These are phyloP conservation scores for Catalaphyllia jardinei DNA, from an alignment of 64 coral and sea anemone species.

Conservation along the genomic window DNA sequence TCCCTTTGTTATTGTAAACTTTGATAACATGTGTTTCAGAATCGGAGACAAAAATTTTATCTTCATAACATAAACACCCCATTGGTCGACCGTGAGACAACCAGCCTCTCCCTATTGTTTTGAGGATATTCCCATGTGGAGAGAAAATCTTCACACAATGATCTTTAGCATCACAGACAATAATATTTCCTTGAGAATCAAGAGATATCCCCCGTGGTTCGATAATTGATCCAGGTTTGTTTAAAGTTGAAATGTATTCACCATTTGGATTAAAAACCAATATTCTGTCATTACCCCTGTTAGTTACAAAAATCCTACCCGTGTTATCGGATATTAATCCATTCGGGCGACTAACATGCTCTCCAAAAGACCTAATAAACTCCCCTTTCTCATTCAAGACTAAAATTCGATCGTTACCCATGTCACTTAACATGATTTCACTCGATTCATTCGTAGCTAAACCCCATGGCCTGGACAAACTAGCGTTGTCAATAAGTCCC, in stretches of 20 bases:
- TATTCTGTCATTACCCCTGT: conserved; percentile 19
- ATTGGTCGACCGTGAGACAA: neutral
- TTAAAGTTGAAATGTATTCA: neutral
- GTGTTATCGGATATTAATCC: neutral
- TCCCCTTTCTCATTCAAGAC: neutral
- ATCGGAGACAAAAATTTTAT: conserved; percentile 20
- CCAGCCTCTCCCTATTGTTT: neutral
- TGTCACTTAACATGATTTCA: conserved; percentile 1
- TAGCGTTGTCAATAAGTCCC: too few species aligned
- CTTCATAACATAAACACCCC: neutral
- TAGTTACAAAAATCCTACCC: conserved; percentile 16
- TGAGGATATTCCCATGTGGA: neutral
- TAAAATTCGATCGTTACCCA: neutral
- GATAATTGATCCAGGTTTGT: neutral
- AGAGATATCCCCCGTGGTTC: neutral
- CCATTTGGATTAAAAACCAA: neutral
- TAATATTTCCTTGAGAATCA: neutral
- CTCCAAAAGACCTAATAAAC: conserved; percentile 8
- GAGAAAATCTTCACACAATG: neutral
- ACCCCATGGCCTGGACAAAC: neutral
- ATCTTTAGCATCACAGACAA: conserved; percentile 2
- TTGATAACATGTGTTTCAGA: neutral
- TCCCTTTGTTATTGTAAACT: neutral
- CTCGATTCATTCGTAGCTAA: neutral
- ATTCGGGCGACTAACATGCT: neutral